Evolutionary conservation across 1,140 invertebrate species (phyloP).

Genomic region (Pseudomyrmex dendroicus): DNA sequence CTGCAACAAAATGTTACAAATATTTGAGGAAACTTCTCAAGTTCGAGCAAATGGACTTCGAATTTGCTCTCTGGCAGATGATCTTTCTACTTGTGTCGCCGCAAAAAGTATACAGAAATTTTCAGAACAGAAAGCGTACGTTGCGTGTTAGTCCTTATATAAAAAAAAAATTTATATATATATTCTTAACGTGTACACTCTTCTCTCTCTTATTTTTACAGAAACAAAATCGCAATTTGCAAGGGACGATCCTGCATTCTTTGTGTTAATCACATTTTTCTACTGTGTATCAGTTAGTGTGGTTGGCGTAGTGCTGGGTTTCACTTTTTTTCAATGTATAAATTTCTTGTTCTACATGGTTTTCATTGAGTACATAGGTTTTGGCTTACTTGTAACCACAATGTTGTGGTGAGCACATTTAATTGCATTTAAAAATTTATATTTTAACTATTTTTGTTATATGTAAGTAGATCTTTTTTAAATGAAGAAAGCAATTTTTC

Average conservation of each 20-base stretch:
- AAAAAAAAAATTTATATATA: too few relatives aligned
- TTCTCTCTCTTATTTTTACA: constrained; percentile 84
- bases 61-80: constrained; percentile 99
- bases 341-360: constrained; percentile 96
- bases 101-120: constrained; percentile 99
- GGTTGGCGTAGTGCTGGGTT: constrained; percentile 93
- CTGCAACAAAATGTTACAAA: constrained; percentile 96
- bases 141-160: constrained; percentile 67
- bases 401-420: constrained; percentile 91
- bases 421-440: background rate
- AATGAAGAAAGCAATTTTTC: background rate
- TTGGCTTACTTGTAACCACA: constrained; percentile 95
- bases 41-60: constrained; percentile 99
- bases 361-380: constrained; percentile 97
- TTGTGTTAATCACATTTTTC: constrained; percentile 96
- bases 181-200: too few relatives aligned
- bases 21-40: constrained; percentile 96
- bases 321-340: constrained; percentile 92
- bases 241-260: constrained; percentile 99
- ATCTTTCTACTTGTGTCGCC: constrained; percentile 97
- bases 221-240: constrained; percentile 99
- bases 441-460: background rate
- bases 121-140: constrained; percentile 99
- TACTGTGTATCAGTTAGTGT: constrained; percentile 95
- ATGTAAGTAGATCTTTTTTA: too few relatives aligned